phyloP scores from a whole-genome alignment of 2,797 vertebrate species.

The Cottoperca gobio region DNA sequence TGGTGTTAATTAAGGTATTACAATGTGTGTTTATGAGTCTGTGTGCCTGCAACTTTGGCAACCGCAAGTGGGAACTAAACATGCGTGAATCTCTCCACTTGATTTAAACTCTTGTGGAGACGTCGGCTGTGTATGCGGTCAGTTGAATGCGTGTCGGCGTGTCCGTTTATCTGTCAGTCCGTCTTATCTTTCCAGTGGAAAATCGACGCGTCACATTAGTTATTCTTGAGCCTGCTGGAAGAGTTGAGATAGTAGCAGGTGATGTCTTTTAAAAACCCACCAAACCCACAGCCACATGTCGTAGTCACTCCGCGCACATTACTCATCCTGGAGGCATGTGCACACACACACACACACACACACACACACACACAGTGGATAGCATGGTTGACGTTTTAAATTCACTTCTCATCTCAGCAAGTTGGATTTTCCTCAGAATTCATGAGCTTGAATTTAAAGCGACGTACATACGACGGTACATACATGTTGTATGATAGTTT shows the following conservation, averaged over 20 bases:
- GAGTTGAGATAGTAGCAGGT: conserved; percentile 77
- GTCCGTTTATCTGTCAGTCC: conserved; percentile 38
- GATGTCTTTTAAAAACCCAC: conserved; percentile 80
- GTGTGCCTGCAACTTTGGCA: conserved; percentile 39
- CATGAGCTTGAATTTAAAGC: not conserved
- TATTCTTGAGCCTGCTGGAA: conserved; percentile 72
- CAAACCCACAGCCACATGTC: conserved; percentile 80
- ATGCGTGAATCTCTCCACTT: conserved; percentile 37
- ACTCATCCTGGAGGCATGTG: conserved; percentile 70
- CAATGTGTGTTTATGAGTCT: conserved; percentile 33
- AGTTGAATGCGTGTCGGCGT: not conserved
- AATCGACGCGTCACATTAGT: conserved; percentile 69
- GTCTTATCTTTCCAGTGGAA: conserved; percentile 73
- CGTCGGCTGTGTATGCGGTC: conserved; percentile 1
- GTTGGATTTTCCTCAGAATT: conserved; percentile 14
- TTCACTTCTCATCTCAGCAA: conserved; percentile 34
- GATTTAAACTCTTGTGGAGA: conserved; percentile 41
- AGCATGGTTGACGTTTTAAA: conserved; percentile 41
- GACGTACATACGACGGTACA: not conserved
- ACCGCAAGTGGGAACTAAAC: conserved; percentile 12
- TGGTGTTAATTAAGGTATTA: conserved; percentile 45
- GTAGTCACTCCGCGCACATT: conserved; percentile 72
- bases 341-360: conserved; percentile 6
- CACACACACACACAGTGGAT: conserved; percentile 15
- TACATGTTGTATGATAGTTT: not conserved